These are phyloP conservation scores for Ia io DNA, from an alignment of 2,113 vertebrate genomes.

Conservation along the genomic window DNA sequence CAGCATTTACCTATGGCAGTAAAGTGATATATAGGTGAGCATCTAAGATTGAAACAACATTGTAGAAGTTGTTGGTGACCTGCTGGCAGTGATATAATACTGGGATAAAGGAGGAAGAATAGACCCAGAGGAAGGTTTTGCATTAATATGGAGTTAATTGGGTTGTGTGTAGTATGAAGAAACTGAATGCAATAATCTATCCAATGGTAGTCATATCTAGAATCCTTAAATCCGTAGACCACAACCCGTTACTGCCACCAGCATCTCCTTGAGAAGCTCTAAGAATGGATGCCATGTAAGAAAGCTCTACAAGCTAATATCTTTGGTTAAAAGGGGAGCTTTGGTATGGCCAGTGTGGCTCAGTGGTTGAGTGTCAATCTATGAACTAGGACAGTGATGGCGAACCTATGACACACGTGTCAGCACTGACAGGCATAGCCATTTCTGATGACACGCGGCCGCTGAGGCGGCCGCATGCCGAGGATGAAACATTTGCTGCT, in stretches of 20 bases:
- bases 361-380: too few species aligned
- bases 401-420: too few species aligned
- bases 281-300: background rate
- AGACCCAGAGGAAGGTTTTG: background rate
- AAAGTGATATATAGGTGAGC: constrained; percentile 95
- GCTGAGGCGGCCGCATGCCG: too few species aligned
- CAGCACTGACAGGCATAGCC: too few species aligned
- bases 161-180: background rate
- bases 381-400: too few species aligned
- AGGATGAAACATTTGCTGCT: too few species aligned
- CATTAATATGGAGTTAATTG: background rate
- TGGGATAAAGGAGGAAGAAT: background rate
- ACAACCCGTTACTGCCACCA: background rate
- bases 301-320: background rate
- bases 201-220: background rate
- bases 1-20: constrained; percentile 91
- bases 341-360: too few species aligned
- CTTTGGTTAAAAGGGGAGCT: background rate
- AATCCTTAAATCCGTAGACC: background rate
- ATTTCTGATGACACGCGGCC: too few species aligned
- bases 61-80: background rate
- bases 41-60: background rate
- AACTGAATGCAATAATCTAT: background rate
- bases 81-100: background rate
- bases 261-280: background rate